Base-by-base conservation (phyloP, 2,888 invertebrate species). In the Cylindroiulus punctatus region DNA sequence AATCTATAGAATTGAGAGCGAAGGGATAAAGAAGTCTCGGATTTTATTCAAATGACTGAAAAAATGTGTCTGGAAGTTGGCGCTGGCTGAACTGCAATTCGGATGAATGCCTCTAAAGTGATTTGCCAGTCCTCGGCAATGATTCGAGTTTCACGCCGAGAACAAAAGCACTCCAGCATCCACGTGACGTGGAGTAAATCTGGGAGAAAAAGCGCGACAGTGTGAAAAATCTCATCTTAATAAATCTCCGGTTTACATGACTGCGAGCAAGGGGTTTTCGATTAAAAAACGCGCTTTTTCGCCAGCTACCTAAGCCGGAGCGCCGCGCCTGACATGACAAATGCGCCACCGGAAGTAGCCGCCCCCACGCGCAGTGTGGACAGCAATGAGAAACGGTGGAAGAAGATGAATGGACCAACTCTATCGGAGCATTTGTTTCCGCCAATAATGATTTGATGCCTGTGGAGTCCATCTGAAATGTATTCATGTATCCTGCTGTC, bases 211-310 rank as follows among this genome's bases (percentile, higher is more conserved):
- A 57, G 22, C 17, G 22, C 57, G 57, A 57, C 57, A 57, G 57
- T 57, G 57, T 57, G 57, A 57, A 57, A 57, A 57, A 57, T 57
- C 57, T 57, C 57, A 57, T 57, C 57, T 57, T 57, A 57, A 57
- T 57, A 57, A 57, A 57, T 57, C 57, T 57, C 22, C 10, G 22
- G 57, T 57, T 57, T 57, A 57, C 57, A 57, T 22, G 57, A 57
- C 57, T 57, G 57, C 22, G 57, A 57, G 57, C 57, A 57, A 57
- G 57, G 57, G 57, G 4, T 57, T 57, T 57, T 57, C 57, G 57
- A 57, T 57, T 57, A 57, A 57, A 57, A 57, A 57, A 57, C 10
- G n/a, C 57, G n/a, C 57, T 22, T 57, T 57, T 57, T 57, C 4
- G 5, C 5, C 57, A 57, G 57, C 57, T 57, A 57, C 22, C 47